Conservation (phyloP, 1,140 invertebrate genomes). For the Drosophila bipectinata region DNA sequence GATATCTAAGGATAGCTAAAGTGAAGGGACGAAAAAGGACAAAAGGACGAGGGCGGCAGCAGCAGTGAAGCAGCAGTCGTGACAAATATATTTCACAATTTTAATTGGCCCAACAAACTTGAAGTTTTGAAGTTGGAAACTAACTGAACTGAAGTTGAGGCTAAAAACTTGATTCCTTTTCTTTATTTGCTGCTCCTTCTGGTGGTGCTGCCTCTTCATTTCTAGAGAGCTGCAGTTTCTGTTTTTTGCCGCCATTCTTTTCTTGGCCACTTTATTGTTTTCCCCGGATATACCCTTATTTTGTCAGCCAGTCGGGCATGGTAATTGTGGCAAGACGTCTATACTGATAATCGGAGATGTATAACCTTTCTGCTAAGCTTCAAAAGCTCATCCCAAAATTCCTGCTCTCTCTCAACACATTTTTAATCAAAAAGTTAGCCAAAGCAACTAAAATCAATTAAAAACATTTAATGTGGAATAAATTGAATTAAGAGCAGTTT, state of each 20-base stretch:
- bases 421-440: not conserved
- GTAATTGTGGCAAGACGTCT: not conserved
- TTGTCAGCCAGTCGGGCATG: not conserved
- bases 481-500: not conserved
- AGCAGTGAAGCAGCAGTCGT: slow-evolving; percentile 14
- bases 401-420: no score
- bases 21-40: not conserved
- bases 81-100: slow-evolving; percentile 56
- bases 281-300: not conserved
- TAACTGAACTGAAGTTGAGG: slow-evolving; percentile 37
- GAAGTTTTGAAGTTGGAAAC: slow-evolving; percentile 36
- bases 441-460: not conserved
- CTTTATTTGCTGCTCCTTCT: slow-evolving; percentile 3
- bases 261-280: slow-evolving; percentile 19
- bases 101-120: slow-evolving; percentile 57
- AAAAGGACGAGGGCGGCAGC: not conserved
- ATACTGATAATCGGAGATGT: no score
- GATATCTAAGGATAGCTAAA: not conserved
- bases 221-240: slow-evolving; percentile 12
- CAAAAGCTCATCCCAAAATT: no score
- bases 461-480: not conserved
- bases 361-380: no score
- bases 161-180: slow-evolving; percentile 47
- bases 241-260: not conserved
- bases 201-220: not conserved